These are phyloP conservation scores for Crotophaga sulcirostris DNA, from an alignment of 2,113 vertebrate species.

Conservation along the genomic window DNA sequence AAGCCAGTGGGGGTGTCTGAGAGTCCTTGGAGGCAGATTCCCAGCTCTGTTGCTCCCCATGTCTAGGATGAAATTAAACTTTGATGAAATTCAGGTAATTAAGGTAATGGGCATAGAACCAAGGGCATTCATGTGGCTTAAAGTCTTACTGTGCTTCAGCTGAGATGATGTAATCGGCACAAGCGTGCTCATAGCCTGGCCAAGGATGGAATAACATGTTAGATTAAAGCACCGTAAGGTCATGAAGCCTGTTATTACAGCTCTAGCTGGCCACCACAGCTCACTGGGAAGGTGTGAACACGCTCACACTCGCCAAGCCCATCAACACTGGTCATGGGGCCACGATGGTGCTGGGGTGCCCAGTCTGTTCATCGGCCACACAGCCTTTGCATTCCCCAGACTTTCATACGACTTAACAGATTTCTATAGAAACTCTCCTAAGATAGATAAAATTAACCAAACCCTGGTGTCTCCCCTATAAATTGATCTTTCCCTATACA, in stretches of 20 bases:
- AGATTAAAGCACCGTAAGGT: background rate
- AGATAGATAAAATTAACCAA: background rate
- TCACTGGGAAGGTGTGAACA: background rate
- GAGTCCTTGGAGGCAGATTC: background rate
- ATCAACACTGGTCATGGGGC: background rate
- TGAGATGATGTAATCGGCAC: background rate
- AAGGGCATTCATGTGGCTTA: background rate
- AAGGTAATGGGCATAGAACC: background rate
- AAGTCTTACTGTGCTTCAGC: background rate
- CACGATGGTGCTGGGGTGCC: background rate
- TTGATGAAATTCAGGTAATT: background rate
- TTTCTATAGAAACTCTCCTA: background rate
- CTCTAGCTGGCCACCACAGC: background rate
- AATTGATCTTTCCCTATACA: background rate
- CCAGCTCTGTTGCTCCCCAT: background rate
- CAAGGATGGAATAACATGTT: background rate
- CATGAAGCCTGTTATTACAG: rapidly evolving
- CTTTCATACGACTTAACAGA: rapidly evolving
- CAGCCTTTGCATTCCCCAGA: background rate
- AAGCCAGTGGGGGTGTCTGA: background rate
- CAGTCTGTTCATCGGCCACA: background rate
- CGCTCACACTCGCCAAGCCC: rapidly evolving
- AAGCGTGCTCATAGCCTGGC: background rate
- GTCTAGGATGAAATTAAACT: background rate
- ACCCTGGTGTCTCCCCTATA: background rate